Base-by-base conservation (phyloP, 2,888 invertebrate genomes). In the Abrostola tripartita region DNA sequence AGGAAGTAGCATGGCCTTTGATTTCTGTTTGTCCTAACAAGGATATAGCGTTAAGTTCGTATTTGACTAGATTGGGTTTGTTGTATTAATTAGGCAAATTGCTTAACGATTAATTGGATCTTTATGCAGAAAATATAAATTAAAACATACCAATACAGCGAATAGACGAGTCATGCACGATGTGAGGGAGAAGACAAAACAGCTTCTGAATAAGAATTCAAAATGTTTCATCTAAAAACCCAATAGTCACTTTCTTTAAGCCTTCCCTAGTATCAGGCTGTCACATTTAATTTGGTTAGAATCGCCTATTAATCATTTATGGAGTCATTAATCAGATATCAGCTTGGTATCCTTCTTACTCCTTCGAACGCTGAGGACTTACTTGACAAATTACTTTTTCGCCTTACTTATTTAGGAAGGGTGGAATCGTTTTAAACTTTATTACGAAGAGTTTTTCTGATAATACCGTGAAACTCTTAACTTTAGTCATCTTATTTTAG, bases 321-420 rank as follows among this genome's bases (percentile, higher is more conserved):
- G 59, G 78, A 81, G 76, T 83, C 85, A 90, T 90, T 89, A 87
- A 90, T 90, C 89, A 90, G 88, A 84, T 85, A 85, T 85, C 83
- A 85, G 79, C 81, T 81, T 82, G 83, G 83, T 87, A 84, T 81
- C 83, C 79, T 71, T 76, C 87, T 84, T 85, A 88, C 85, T 85
- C 81, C 82, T 85, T 83, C 81, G 86, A 81, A 72, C 67, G 64
- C 84, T 84, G 78, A 85, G 91, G 92, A 92, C 92, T 91, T 91
- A 88, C 92, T 92, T 93, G 93, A 92, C 92, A 92, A 92, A 93
- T 93, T 92, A 91, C 92, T 91, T 92, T 92, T 90, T 89, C 88
- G 83, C 85, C 89, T 87, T 87, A 88, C 90, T 90, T 91, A 89
- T 90, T 91, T 90, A 50, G 70, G 69, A 67, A 68, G 66, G 71